phyloP scores from a whole-genome alignment of 2,113 vertebrate genomes.

The Laterallus jamaicensis region DNA sequence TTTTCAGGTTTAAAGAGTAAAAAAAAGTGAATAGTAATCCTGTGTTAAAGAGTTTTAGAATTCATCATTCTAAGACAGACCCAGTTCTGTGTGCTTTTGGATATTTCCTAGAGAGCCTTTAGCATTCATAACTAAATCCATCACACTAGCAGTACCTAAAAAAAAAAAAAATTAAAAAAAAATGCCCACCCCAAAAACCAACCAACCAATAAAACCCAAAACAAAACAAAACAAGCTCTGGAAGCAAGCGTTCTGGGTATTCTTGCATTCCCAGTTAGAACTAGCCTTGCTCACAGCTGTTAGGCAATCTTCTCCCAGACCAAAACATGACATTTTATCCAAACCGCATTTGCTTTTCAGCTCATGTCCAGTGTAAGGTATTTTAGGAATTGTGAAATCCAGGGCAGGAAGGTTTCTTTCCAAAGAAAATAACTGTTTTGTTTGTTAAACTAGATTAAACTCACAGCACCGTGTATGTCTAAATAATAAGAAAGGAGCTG shows the following conservation, averaged over 20 bases:
- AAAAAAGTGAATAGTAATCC: neutral
- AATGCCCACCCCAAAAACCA: neutral
- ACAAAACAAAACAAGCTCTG: too few relatives aligned
- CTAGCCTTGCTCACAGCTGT: neutral
- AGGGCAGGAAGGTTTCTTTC: neutral
- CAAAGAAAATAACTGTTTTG: neutral
- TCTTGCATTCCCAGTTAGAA: neutral
- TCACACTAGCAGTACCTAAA: neutral
- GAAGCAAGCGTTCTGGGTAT: neutral
- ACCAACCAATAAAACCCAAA: rapidly evolving
- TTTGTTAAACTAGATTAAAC: neutral
- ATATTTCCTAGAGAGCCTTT: neutral
- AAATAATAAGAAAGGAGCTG: neutral
- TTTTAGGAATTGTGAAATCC: neutral
- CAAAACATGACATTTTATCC: neutral
- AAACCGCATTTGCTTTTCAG: neutral
- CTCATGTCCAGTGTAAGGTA: neutral
- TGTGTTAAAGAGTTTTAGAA: neutral
- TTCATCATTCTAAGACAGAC: neutral
- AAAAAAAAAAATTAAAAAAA: neutral
- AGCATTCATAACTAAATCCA: neutral
- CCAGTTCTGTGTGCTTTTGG: neutral
- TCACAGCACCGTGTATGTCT: neutral
- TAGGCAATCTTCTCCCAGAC: neutral
- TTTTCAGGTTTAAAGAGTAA: slow-evolving; percentile 3